phyloP scores from a whole-genome alignment of 2,113 vertebrate species.

The Sitta europaea region DNA sequence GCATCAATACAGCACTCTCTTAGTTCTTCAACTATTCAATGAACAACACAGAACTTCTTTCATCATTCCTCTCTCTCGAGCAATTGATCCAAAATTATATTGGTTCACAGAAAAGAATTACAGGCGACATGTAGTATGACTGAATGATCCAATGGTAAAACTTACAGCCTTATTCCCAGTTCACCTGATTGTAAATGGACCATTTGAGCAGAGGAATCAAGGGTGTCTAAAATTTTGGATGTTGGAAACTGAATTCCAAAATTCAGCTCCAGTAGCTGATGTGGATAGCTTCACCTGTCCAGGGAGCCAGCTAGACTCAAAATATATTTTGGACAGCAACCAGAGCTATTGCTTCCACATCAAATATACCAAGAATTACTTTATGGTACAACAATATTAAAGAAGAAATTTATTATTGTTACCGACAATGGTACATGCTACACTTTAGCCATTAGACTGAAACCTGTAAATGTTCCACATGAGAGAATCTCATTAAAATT shows the following conservation, averaged over 20 bases:
- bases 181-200: background rate
- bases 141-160: background rate
- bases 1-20: background rate
- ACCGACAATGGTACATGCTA: background rate
- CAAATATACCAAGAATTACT: background rate
- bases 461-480: background rate
- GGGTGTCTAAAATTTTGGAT: background rate
- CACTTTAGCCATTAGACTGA: background rate
- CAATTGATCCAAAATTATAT: background rate
- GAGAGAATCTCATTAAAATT: constrained; percentile 13
- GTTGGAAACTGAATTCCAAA: background rate
- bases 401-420: background rate
- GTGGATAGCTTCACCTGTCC: background rate
- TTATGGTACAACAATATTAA: background rate
- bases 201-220: background rate
- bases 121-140: background rate
- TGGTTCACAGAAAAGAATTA: background rate
- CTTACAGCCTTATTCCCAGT: background rate
- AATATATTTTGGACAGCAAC: background rate
- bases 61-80: background rate
- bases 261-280: background rate
- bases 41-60: background rate
- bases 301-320: background rate
- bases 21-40: background rate
- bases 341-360: background rate